Base-by-base conservation (phyloP, 2,113 vertebrate genomes). In the Callospermophilus lateralis region DNA sequence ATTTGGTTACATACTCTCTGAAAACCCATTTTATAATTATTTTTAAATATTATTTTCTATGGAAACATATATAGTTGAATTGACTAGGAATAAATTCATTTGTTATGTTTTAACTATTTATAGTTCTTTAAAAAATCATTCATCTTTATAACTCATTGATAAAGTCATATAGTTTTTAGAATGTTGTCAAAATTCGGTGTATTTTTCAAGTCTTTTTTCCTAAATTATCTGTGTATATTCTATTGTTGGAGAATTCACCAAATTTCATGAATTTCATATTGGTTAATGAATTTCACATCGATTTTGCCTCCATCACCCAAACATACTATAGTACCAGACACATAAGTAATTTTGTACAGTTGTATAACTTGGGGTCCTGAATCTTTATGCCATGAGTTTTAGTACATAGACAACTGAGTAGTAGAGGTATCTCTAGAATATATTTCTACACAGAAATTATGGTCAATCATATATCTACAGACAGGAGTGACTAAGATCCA, bases 131-230 rank as follows among this genome's bases (percentile, higher is more conserved):
- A 78, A 58, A 4, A 85, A 73, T 19, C 24, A 45, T 42, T 24
- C 48, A 86, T 8, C 12, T 86, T 95, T 74, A 92, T 0, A 89
- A 83, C 0, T 92, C 20, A 70, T 55, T 61, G 4, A 84, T 34
- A 92, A 94, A 81, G 32, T 68, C n/a, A 76, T 68, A 74, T 16
- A 74, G 53, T 76, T 78, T 70, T 96, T 42, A 84, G 26, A 72
- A 61, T 17, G 4, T 39, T 48, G 32, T 45, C 22, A 79, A 30
- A n/a, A 79, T 83, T 63, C 19, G 42, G 30, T 22, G 78, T 5
- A 0, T 39, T 53, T 65, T 51, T 24, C 7, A 83, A 65, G 22
- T 7, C 28, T 30, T 65, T 72, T 67, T 78, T 28, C 28, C 30
- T 37, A 24, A n/a, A 10, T 65, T 39, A 70, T 17, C 15, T 80